Percentiles rank a stretch among this genome's conserved stretches.
Evolutionary conservation across 2,113 vertebrate genomes (phyloP).

Genomic region (Chrysochloris asiatica): DNA sequence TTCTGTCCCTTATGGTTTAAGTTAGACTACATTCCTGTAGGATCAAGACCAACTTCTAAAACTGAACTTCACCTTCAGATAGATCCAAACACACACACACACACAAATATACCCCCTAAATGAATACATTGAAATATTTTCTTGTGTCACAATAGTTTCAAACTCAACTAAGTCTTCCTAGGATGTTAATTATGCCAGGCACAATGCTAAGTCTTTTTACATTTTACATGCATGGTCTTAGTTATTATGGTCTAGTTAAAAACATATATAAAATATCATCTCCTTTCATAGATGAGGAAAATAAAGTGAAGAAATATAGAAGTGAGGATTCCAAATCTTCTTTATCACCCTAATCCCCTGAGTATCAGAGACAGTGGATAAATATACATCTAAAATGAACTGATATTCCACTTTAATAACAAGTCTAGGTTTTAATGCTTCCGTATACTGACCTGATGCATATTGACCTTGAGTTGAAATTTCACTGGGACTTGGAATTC

Average conservation of each 20-base stretch:
- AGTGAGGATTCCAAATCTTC: neutral
- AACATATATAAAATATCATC: neutral
- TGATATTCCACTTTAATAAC: constrained; percentile 2
- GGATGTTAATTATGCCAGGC: neutral
- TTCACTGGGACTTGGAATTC: constrained; percentile 93
- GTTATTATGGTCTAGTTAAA: neutral
- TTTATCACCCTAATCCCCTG: neutral
- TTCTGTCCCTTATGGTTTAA: neutral
- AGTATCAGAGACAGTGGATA: neutral
- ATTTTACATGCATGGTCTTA: neutral
- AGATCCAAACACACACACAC: constrained; percentile 26
- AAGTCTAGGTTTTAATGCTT: neutral
- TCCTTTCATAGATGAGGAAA: neutral
- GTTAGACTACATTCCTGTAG: neutral
- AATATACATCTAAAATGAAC: constrained; percentile 22
- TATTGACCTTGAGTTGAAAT: constrained; percentile 85
- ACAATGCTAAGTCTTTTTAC: no score
- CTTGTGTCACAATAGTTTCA: neutral
- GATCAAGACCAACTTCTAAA: constrained; percentile 1
- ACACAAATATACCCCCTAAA: neutral
- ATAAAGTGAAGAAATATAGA: neutral
- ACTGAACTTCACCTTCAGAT: constrained; percentile 18
- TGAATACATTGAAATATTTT: neutral
- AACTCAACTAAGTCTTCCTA: neutral
- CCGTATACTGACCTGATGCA: constrained; percentile 82